These are phyloP conservation scores for Pollenia amentaria DNA, from an alignment of 2,888 invertebrate species.

Conservation along the genomic window DNA sequence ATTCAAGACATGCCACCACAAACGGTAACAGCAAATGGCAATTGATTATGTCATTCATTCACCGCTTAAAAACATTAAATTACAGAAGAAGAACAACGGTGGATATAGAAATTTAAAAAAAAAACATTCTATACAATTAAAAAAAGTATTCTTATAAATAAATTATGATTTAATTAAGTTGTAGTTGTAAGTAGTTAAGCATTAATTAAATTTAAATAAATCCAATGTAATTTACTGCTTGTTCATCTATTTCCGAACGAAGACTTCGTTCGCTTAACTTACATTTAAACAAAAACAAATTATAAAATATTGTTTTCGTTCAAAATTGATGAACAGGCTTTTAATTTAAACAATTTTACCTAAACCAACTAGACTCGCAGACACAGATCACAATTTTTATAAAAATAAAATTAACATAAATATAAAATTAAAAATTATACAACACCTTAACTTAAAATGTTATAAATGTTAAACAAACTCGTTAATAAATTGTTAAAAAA, in stretches of 20 bases:
- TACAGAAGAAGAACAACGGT: constrained; percentile 17
- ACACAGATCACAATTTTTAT: constrained; percentile 20
- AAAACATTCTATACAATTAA: constrained; percentile 62
- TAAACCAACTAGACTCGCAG: constrained; percentile 67
- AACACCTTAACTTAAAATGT: background rate
- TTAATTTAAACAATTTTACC: constrained; percentile 49
- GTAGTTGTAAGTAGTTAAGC: constrained; percentile 40
- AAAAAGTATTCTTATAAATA: constrained; percentile 66
- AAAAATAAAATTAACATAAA: background rate
- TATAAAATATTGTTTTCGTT: too few species aligned
- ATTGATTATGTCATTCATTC: constrained; percentile 53
- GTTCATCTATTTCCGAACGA: too few species aligned
- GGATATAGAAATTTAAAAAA: constrained; percentile 23
- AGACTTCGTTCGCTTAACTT: too few species aligned
- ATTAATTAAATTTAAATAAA: constrained; percentile 2
- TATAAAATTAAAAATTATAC: background rate
- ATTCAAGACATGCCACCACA: constrained; percentile 80
- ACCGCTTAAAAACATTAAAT: constrained; percentile 28
- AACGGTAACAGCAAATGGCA: constrained; percentile 76
- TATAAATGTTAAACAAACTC: background rate
- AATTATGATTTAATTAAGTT: constrained; percentile 44
- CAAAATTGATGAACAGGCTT: too few species aligned
- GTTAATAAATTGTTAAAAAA: constrained; percentile 15
- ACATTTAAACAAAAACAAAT: too few species aligned
- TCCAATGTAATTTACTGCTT: constrained; percentile 10